These are phyloP conservation scores for Danio albolineatus DNA, from an alignment of 2,797 vertebrate species.

Conservation along the genomic window DNA sequence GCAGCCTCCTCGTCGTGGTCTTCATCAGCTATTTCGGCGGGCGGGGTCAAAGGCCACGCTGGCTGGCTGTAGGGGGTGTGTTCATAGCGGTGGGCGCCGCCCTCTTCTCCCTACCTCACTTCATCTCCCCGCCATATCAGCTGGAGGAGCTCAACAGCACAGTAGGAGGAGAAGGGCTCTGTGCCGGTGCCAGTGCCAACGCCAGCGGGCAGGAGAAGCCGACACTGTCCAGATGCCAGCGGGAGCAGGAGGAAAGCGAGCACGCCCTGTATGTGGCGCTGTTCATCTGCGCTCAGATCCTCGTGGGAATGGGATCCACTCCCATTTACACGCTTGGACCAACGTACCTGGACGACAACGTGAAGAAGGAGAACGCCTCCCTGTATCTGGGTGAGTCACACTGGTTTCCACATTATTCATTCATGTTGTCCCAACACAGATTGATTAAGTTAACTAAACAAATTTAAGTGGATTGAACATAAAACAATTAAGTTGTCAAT, in stretches of 20 bases:
- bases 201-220: constrained; percentile 72
- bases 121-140: constrained; percentile 95
- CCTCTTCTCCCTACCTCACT: constrained; percentile 95
- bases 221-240: constrained; percentile 77
- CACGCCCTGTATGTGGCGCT: constrained; percentile 95
- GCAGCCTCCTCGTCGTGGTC: constrained; percentile 94
- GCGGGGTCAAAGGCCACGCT: constrained; percentile 90
- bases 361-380: constrained; percentile 98
- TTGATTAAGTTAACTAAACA: no score
- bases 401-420: no score
- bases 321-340: constrained; percentile 98
- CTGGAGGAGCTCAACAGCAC: constrained; percentile 92
- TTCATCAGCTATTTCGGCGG: constrained; percentile 98
- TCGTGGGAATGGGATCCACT: constrained; percentile 97
- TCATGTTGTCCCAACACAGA: no score
- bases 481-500: no score
- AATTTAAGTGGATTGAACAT: no score
- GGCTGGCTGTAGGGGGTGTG: constrained; percentile 92
- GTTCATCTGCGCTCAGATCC: constrained; percentile 93
- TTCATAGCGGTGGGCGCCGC: constrained; percentile 92
- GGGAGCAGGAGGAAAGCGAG: constrained; percentile 87
- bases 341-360: constrained; percentile 97
- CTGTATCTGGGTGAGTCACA: constrained; percentile 94
- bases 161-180: constrained; percentile 86
- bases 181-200: constrained; percentile 80